Base-by-base conservation (phyloP, 2,888 invertebrate species). In the Toxonevra muliebris region DNA sequence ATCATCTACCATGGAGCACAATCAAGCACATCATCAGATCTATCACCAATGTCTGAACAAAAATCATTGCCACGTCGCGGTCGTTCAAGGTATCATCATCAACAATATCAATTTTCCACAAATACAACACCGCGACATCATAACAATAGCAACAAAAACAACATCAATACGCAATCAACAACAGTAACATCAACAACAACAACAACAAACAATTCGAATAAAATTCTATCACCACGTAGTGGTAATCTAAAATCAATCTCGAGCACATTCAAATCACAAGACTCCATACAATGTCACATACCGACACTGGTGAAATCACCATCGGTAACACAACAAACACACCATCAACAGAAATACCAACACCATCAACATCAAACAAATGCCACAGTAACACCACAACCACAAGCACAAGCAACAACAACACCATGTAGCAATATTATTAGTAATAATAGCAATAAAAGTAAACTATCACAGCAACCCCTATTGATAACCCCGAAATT, bases 1-100 rank as follows among this genome's bases (percentile, higher is more conserved):
- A 90, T 90, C 85, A 89, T 91, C 84, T 91, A 91, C 85, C 91
- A 91, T 84, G 91, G 91, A 83, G 90, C 90, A 84, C 89, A 89
- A 82, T 91, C 91, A 80, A 91, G 91, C 86, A 92, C 91, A 76
- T 92, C 91, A 74, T 91, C 91, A 82, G 92, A 92, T 87, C 88
- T 91, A 82, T 91, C 91, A 76, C 91, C 91, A 80, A 91, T 91
- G 90, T 90, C 91, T 80, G 92, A 91, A 84, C 91, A 91, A 86
- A 91, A 91, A 85, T 91, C 91, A 76, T 87, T 91, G 80, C 91
- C 91, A 76, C 88, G 91, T 81, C 88, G 91, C 84, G 89, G 89
- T 85, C 88, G 90, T 84, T 89, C 90, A 86, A 90, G 90, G 90
- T 90, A 88, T 86, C 85, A 86, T 83, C 82, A 81, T 79, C 85